These are phyloP conservation scores for Salpingus planirostris DNA, from an alignment of 2,888 invertebrate genomes.

Conservation along the genomic window DNA sequence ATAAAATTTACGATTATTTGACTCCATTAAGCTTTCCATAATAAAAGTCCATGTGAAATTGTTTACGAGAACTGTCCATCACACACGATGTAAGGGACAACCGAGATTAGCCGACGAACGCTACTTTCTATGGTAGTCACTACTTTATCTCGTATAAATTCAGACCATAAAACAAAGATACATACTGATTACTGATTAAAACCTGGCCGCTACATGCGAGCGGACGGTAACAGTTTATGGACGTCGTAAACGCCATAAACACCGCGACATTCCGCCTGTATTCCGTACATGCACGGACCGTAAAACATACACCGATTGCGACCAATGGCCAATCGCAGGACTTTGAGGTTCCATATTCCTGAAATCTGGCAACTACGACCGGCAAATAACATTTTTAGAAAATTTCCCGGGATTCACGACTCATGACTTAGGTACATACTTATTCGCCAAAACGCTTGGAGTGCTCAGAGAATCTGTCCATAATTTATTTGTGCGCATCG, in stretches of 20 bases:
- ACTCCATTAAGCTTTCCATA: constrained; percentile 32
- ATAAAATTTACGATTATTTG: constrained; percentile 33
- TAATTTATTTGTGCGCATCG: too few species aligned
- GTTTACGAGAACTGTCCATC: constrained; percentile 30
- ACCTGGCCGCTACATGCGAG: constrained; percentile 34
- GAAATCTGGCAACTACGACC: too few species aligned
- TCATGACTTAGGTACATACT: too few species aligned
- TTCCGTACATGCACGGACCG: constrained; percentile 15
- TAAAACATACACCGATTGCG: constrained; percentile 21
- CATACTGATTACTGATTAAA: constrained; percentile 41
- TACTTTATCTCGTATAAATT: constrained; percentile 35
- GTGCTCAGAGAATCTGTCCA: too few species aligned
- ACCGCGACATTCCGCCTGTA: constrained; percentile 33
- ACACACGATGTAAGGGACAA: constrained; percentile 16
- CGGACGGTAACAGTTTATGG: constrained; percentile 36
- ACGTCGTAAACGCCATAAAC: constrained; percentile 39
- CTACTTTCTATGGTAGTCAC: constrained; percentile 31
- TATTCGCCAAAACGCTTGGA: too few species aligned
- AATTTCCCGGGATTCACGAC: too few species aligned
- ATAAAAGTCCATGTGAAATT: constrained; percentile 31
- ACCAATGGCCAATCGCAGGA: too few species aligned
- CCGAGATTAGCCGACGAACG: constrained; percentile 12
- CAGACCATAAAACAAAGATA: constrained; percentile 37
- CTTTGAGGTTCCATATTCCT: too few species aligned
- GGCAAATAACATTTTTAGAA: too few species aligned